phyloP scores from a whole-genome alignment of 2,888 invertebrate species.

The Agriopis marginaria region DNA sequence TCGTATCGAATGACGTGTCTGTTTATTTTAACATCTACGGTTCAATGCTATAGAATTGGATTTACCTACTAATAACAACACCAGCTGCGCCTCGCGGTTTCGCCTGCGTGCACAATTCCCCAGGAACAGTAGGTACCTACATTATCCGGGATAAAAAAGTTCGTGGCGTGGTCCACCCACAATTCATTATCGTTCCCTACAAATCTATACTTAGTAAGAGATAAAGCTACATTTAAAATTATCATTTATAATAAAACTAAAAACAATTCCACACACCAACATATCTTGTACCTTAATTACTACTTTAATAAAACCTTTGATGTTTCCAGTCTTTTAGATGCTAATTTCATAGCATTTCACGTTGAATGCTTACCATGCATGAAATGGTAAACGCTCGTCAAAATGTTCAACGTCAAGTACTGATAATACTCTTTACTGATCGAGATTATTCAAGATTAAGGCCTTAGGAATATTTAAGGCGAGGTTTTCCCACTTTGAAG shows the following conservation, averaged over 20 bases:
- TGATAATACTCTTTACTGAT: not conserved
- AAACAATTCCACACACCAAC: too few relatives aligned
- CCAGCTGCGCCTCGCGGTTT: too few relatives aligned
- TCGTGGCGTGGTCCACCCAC: too few relatives aligned
- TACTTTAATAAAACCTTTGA: constrained; percentile 6
- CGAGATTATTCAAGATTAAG: constrained; percentile 8
- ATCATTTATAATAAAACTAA: too few relatives aligned
- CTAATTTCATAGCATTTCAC: constrained; percentile 5
- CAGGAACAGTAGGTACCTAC: not conserved
- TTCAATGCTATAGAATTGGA: not conserved
- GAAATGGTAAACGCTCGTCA: constrained; percentile 2
- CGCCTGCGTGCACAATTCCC: too few relatives aligned
- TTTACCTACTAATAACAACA: too few relatives aligned
- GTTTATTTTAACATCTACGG: constrained; percentile 32
- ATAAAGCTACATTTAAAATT: too few relatives aligned
- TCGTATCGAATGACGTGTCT: constrained; percentile 30
- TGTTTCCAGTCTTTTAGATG: constrained; percentile 2
- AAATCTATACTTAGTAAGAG: too few relatives aligned
- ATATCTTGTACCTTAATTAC: not conserved
- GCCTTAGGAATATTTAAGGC: not conserved
- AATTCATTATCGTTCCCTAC: too few relatives aligned
- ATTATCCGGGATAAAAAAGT: too few relatives aligned
- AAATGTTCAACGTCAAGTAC: not conserved
- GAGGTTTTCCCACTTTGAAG: too few relatives aligned
- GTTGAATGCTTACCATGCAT: not conserved